Conservation (phyloP, 2,113 vertebrate genomes). For the Strix aluco region DNA sequence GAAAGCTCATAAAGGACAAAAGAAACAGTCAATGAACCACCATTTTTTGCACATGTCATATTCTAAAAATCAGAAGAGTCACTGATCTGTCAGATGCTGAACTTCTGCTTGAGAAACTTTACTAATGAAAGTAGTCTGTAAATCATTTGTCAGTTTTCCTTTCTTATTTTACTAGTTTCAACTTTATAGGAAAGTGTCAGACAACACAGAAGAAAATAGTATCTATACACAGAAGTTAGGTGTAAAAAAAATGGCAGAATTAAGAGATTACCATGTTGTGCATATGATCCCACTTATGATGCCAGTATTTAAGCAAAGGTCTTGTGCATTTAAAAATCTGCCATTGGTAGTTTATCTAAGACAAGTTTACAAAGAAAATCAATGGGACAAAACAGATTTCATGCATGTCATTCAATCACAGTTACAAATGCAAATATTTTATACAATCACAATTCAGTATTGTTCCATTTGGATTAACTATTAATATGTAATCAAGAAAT, state of each 20-base stretch:
- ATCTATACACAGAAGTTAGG: background rate
- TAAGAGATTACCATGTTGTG: background rate
- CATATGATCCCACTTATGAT: background rate
- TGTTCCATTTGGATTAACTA: background rate
- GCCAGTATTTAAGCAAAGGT: background rate
- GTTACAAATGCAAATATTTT: background rate
- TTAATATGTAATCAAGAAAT: background rate
- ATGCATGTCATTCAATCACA: background rate
- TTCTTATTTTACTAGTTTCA: background rate
- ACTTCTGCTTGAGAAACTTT: background rate
- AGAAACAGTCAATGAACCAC: background rate
- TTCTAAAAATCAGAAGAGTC: background rate
- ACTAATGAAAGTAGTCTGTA: background rate
- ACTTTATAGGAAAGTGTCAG: background rate
- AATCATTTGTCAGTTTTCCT: background rate
- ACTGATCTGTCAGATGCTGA: background rate
- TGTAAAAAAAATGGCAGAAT: background rate
- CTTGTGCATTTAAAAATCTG: background rate
- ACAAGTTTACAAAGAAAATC: background rate
- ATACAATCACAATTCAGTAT: background rate
- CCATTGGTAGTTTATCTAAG: background rate
- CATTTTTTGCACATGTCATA: background rate
- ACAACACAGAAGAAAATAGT: background rate
- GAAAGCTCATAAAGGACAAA: background rate
- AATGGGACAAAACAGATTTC: background rate